A percentile compares a stretch with the other conserved stretches of the same genome.
Evolutionary conservation across 2,113 vertebrate species (phyloP).

Genomic region (Okapia johnstoni): DNA sequence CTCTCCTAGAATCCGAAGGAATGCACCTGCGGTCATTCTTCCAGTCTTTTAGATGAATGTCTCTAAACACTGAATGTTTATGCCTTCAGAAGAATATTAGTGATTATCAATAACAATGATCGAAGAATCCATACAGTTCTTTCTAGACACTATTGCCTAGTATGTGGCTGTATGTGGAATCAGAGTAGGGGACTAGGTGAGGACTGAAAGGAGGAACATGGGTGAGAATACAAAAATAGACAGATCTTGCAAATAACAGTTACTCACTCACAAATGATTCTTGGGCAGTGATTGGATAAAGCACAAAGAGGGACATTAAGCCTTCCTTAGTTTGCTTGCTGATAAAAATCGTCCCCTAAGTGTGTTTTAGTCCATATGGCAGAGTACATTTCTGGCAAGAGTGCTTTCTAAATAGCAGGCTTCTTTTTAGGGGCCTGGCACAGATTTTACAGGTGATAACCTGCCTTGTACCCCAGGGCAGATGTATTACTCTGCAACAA

Average conservation of each 20-base stretch:
- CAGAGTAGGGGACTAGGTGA: not conserved
- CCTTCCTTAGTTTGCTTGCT: not conserved
- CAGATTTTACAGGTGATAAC: conserved; percentile 51
- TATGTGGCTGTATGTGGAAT: not conserved
- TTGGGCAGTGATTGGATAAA: not conserved
- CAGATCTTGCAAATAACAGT: not conserved
- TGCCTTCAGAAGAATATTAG: not conserved
- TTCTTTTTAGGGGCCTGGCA: conserved; percentile 21
- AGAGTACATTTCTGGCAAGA: conserved; percentile 34
- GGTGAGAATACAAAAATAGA: not conserved
- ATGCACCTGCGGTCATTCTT: not conserved
- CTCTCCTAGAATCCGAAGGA: not conserved
- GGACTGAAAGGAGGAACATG: not conserved
- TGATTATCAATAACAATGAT: not conserved
- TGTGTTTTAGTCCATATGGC: conserved; percentile 51
- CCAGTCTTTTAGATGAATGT: not conserved
- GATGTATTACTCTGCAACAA: conserved; percentile 33
- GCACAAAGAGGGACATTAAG: not conserved
- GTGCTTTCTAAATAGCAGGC: conserved; percentile 40
- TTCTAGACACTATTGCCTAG: not conserved
- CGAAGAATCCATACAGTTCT: not conserved
- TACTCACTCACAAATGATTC: not conserved
- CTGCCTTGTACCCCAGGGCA: not conserved
- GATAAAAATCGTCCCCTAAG: conserved; percentile 25
- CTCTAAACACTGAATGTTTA: not conserved